phyloP scores from a whole-genome alignment of 2,797 vertebrate genomes.

The Bryconaethiops microstoma region DNA sequence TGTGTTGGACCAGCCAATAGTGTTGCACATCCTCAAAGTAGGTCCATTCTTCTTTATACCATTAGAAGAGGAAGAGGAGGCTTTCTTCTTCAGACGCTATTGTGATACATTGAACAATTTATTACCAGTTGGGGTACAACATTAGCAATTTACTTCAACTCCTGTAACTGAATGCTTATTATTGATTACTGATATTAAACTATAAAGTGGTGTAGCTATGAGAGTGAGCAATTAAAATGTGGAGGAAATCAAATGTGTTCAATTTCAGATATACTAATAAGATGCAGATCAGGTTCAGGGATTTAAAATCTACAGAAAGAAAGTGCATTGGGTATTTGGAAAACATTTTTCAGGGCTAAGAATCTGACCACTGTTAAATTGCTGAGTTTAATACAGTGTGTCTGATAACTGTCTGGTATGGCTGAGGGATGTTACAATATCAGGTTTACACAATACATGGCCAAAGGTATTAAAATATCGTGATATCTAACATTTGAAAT shows the following conservation, averaged over 20 bases:
- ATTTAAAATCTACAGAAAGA: not conserved
- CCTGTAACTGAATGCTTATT: not conserved
- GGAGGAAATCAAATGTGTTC: no score
- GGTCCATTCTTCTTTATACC: slow-evolving; percentile 63
- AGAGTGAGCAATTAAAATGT: not conserved
- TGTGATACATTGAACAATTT: not conserved
- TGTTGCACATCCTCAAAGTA: slow-evolving; percentile 44
- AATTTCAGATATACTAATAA: not conserved
- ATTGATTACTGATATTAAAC: no score
- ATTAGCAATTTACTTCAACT: not conserved
- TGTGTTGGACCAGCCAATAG: slow-evolving; percentile 44
- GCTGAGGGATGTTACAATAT: not conserved
- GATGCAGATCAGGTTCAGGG: not conserved
- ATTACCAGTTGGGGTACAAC: not conserved
- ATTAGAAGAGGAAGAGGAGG: slow-evolving; percentile 47
- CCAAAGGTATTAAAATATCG: no score
- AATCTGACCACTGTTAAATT: not conserved
- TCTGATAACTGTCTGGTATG: not conserved
- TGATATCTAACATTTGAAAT: no score
- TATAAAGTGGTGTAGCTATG: not conserved
- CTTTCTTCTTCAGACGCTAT: slow-evolving; percentile 61
- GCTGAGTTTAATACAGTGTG: not conserved
- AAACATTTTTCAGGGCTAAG: not conserved
- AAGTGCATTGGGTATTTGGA: not conserved
- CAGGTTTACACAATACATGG: no score